Percentiles rank a stretch among this genome's conserved stretches.
Conservation (phyloP, 2,113 vertebrate genomes). For the Nettapus auritus region DNA sequence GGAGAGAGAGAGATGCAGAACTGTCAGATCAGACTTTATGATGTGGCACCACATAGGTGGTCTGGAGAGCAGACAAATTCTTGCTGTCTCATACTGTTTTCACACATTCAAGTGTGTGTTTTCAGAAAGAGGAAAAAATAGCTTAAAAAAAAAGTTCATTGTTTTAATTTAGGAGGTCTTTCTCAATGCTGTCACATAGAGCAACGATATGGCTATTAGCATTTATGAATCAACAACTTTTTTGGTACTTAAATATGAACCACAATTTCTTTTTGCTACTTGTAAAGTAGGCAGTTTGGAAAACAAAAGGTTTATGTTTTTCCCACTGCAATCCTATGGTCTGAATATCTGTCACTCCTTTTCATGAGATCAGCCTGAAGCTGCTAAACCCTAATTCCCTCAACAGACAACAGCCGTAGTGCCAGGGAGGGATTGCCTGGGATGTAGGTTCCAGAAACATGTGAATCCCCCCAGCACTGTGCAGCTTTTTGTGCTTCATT, state of each 20-base stretch:
- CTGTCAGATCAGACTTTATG: background rate
- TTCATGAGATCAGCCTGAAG: background rate
- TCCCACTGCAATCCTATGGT: background rate
- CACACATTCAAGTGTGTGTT: background rate
- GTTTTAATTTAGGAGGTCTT: background rate
- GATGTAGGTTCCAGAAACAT: slow-evolving; percentile 69
- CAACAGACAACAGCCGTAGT: slow-evolving; percentile 19
- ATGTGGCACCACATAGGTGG: background rate
- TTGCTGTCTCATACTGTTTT: background rate
- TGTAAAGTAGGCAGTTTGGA: background rate
- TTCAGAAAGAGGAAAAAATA: background rate
- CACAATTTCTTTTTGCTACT: background rate
- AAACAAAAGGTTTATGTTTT: slow-evolving; percentile 7
- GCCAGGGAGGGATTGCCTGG: slow-evolving; percentile 52
- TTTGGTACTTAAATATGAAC: background rate
- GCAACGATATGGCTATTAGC: background rate
- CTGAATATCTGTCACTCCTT: slow-evolving; percentile 14
- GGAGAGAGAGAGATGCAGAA: background rate
- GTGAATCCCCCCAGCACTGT: slow-evolving; percentile 36
- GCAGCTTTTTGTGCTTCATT: slow-evolving; percentile 66
- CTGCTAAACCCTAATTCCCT: background rate
- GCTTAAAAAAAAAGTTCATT: background rate
- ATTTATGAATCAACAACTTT: background rate
- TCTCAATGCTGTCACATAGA: background rate
- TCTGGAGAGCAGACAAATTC: background rate